Evolutionary conservation across 2,797 vertebrate genomes (phyloP).

Genomic region (Pseudochaenichthys georgianus): DNA sequence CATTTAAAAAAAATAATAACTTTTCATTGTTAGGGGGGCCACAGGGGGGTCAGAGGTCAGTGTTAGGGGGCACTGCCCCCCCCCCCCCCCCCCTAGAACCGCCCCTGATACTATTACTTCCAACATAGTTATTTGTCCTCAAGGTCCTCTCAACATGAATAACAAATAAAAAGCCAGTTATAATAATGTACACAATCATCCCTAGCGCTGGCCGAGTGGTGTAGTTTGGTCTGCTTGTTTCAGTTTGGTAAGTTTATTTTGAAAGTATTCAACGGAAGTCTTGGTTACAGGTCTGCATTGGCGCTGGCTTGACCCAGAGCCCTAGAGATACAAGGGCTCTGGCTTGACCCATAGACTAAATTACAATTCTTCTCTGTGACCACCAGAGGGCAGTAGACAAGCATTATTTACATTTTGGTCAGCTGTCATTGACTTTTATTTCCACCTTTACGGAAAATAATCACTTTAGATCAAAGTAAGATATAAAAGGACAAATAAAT

Average conservation of each 20-base stretch:
- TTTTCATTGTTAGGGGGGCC: no score
- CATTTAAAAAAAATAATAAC: no score
- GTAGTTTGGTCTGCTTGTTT: no score
- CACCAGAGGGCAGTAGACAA: not conserved
- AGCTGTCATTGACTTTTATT: not conserved
- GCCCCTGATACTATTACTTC: not conserved
- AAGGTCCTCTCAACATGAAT: no score
- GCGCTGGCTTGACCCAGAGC: not conserved
- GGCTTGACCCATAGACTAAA: no score
- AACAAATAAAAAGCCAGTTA: not conserved
- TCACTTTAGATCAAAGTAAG: no score
- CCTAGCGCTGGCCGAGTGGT: not conserved
- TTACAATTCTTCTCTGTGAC: not conserved
- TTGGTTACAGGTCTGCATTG: not conserved
- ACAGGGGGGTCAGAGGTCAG: no score
- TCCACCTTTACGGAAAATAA: not conserved
- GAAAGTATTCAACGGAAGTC: constrained; percentile 1
- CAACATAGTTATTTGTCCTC: not conserved
- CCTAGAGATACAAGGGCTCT: no score
- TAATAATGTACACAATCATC: not conserved
- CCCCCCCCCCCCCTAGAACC: no score
- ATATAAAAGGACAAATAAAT: not conserved
- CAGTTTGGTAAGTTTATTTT: not conserved
- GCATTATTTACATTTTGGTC: not conserved
- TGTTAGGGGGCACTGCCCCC: no score